Conservation (phyloP, 1,140 invertebrate genomes). For the Leptoteleia sp. region DNA sequence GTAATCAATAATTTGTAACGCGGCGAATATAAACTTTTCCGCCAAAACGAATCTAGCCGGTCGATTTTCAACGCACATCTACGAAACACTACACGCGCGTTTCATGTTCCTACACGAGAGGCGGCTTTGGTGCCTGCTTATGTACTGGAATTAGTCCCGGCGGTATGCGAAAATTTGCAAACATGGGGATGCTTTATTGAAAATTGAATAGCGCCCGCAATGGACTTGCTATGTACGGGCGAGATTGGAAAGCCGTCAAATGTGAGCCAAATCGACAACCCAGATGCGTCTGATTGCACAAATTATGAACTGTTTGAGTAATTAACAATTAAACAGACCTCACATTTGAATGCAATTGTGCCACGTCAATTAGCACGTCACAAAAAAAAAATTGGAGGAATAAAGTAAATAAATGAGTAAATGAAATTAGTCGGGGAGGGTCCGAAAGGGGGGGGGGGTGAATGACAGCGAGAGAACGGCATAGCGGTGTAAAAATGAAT, state of each 20-base stretch:
- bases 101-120: conserved; percentile 16
- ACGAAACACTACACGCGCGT: conserved; percentile 1
- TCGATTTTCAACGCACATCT: not conserved
- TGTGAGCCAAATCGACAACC: conserved; percentile 54
- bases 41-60: not conserved
- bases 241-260: conserved; percentile 59
- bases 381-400: not conserved
- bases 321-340: conserved; percentile 42
- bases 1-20: too few species aligned
- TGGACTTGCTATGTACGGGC: conserved; percentile 40
- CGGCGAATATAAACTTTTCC: not conserved
- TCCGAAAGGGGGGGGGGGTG: too few species aligned
- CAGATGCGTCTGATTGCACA: conserved; percentile 51
- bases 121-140: conserved; percentile 33
- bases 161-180: conserved; percentile 58
- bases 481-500: too few species aligned
- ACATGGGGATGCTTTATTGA: conserved; percentile 57
- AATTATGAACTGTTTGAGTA: conserved; percentile 56
- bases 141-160: conserved; percentile 51
- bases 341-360: conserved; percentile 20
- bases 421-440: too few species aligned
- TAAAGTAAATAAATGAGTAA: too few species aligned
- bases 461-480: too few species aligned
- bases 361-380: conserved; percentile 16
- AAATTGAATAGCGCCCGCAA: conserved; percentile 51